Base-by-base conservation (phyloP, 1,140 invertebrate genomes). In the Latrodectus geometricus region DNA sequence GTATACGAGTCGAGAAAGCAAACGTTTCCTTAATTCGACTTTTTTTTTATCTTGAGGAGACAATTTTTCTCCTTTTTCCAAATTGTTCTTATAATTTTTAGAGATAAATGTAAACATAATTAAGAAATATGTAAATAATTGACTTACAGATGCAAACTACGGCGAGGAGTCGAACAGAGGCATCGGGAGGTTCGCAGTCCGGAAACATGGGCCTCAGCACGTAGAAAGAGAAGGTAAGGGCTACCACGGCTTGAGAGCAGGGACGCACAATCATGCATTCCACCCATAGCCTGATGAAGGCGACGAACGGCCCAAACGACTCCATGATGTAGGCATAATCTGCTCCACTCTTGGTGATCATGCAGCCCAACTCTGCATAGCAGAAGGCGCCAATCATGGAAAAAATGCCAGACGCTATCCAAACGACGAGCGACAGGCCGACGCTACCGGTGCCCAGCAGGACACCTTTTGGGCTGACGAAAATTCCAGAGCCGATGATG, bases 261-360 rank as follows among this genome's bases (percentile, higher is more conserved):
- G 98, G 98, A 86, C 98, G 92, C 52, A 99, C 97, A 89, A 99
- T 98, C 95, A 99, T 97, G 89, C 97, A 97, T 90, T 98, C 97
- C 52, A 99, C 96, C 98, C 98, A 99, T 0, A 99, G 93, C 68
- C 98, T 93, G 87, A 90, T 56, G 52, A 90, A 90, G 8, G 89
- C 89, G 12, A 90, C 77, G 54, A 90, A 90, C 5, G 97, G 96
- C 0, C 98, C 98, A 90, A 99, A 99, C 0, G 97, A 97, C 90
- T 96, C 95, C 96, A 97, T 97, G 88, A 98, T 98, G 91, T 98
- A 99, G 0, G 97, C 97, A 92, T 98, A 98, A 92, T 98, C 97
- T 0, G 97, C 97, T 0, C 97, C 97, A 23, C 89, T 89, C 73
- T 90, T 90, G 14, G 89, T 89, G 54, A 90, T 90, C 96, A 97